Evolutionary conservation across 2,113 vertebrate species (phyloP), one percentile per base, ranked within the genome.

Genomic region (Zosterops pallidus): DNA sequence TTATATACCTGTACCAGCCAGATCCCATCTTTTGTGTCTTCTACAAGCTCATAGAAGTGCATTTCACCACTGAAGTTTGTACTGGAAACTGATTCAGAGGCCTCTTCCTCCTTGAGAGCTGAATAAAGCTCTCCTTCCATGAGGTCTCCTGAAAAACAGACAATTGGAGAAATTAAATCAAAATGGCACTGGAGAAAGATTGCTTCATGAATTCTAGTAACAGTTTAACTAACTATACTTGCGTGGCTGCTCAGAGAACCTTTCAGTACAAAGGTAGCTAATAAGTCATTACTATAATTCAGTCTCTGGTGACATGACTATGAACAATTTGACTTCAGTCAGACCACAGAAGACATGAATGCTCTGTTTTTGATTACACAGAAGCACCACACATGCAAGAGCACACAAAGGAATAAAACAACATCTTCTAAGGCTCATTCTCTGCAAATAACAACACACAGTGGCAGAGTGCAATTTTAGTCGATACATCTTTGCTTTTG

Each of bases 11-110:
- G 99, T 96, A 99, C 98, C 91, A 99, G 98, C 99, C 99, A 99
- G 97, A 99, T 99, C 50, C 99, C 99, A 95, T 99, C 99, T 96
- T 99, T 99, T 9, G 99, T 99, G 96, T 99, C 99, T 97, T 99
- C 99, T 65, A 99, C 99, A 55, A 99, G 97, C 91, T 99, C 99
- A 92, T 99, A 99, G 96, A 99, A 99, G 97, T 99, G 99, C 98
- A 99, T 99, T 97, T 99, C 99, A 89, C 99, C 99, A 86, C 98
- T 99, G 85, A 99, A 99, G 96, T 99, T 98, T 53, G 99, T 99
- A 94, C 98, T 99, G 93, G 98, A 98, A 90, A 98, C 98, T 0
- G 98, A 98, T 53, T 99, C 99, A 2, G 98, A 98, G 57, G 98
- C 98, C 96, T 99, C 99, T 89, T 99, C 98, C 96, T 99, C 99